Conservation (phyloP, 2,797 vertebrate species). For the Myripristis murdjan region DNA sequence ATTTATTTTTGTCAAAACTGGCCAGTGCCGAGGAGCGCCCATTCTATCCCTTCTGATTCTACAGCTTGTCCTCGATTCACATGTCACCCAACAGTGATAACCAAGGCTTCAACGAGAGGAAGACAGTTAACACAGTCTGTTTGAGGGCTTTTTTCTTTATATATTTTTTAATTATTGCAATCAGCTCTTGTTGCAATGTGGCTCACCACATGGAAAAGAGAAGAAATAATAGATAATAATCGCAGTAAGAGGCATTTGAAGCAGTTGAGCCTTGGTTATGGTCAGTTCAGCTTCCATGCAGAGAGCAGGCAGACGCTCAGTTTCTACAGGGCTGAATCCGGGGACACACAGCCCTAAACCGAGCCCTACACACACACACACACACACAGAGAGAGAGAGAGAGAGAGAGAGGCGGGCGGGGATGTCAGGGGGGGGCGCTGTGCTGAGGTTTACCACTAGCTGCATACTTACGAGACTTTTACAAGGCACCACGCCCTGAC, state of each 20-base stretch:
- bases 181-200: no score
- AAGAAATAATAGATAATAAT: not conserved
- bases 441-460: conserved; percentile 45
- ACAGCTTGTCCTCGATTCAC: not conserved
- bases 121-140: no score
- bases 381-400: conserved; percentile 25
- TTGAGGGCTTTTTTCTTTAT: no score
- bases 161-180: no score
- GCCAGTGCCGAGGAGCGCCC: no score
- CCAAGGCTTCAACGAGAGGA: conserved; percentile 27
- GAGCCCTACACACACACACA: conserved; percentile 20
- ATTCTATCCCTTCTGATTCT: not conserved
- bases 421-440: conserved; percentile 35
- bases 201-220: no score
- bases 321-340: conserved; percentile 16
- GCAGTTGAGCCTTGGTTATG: conserved; percentile 36
- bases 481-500: conserved; percentile 88
- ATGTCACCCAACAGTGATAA: conserved; percentile 39
- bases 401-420: conserved; percentile 35
- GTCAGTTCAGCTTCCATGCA: conserved; percentile 57
- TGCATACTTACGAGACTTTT: conserved; percentile 88
- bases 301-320: conserved; percentile 36
- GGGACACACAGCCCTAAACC: conserved; percentile 54
- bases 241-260: not conserved
- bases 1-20: no score